Evolutionary conservation across 2,797 vertebrate species (phyloP).

Genomic region (Scomberomorus guttatus): DNA sequence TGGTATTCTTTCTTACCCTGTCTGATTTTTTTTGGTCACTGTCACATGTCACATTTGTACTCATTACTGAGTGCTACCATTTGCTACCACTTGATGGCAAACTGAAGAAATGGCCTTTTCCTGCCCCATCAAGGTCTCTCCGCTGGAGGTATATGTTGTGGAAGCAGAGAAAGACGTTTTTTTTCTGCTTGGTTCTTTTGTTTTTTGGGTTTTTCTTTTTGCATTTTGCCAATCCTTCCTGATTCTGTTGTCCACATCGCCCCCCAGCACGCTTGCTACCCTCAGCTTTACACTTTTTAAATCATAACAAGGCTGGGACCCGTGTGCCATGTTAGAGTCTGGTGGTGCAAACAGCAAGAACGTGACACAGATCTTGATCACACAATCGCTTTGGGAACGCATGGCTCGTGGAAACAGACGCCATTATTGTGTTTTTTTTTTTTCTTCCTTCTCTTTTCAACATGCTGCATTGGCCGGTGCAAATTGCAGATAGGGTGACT

Average conservation of each 20-base stretch:
- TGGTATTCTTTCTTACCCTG: too few relatives aligned
- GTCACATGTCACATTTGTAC: too few relatives aligned
- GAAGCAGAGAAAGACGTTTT: neutral
- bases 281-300: constrained; percentile 47
- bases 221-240: too few relatives aligned
- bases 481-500: constrained; percentile 75
- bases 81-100: too few relatives aligned
- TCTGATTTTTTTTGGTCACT: too few relatives aligned
- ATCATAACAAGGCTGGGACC: constrained; percentile 49
- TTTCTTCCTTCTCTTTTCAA: constrained; percentile 46
- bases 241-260: constrained; percentile 8
- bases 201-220: neutral
- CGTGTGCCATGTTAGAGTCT: constrained; percentile 44
- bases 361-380: constrained; percentile 64
- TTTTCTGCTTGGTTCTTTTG: neutral
- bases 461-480: constrained; percentile 55
- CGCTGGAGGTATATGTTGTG: neutral
- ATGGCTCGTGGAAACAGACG: constrained; percentile 49
- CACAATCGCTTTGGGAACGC: constrained; percentile 62
- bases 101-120: neutral
- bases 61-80: too few relatives aligned
- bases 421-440: constrained; percentile 62
- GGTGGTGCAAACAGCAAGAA: constrained; percentile 40
- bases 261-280: neutral
- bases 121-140: neutral